A percentile compares a stretch with the other conserved stretches of the same genome.
These are phyloP conservation scores for Baccha elongata DNA, from an alignment of 2,888 invertebrate genomes.

Conservation along the genomic window DNA sequence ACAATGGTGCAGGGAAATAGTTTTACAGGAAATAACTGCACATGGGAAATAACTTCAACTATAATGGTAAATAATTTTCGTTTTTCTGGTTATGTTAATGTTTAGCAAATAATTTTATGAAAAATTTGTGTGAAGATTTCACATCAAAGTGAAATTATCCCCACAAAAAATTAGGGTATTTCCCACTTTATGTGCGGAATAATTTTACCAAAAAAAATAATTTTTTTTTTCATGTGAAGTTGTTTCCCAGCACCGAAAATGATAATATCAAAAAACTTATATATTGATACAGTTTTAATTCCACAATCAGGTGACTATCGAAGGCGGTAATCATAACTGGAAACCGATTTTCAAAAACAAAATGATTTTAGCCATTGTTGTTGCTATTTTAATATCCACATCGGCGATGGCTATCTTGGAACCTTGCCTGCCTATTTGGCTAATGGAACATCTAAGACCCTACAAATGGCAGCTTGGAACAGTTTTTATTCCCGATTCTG, in stretches of 20 bases:
- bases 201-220: too few relatives aligned
- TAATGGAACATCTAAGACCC: conserved; percentile 83
- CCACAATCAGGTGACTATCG: conserved; percentile 69
- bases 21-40: too few relatives aligned
- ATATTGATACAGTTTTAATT: background rate
- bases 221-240: too few relatives aligned
- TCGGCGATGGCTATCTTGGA: conserved; percentile 92
- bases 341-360: conserved; percentile 85
- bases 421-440: conserved; percentile 92
- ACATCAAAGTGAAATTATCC: too few relatives aligned
- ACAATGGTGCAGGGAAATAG: too few relatives aligned
- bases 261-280: background rate
- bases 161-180: too few relatives aligned
- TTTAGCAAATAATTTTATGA: too few relatives aligned
- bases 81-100: too few relatives aligned
- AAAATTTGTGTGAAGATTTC: too few relatives aligned
- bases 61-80: too few relatives aligned
- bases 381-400: conserved; percentile 90
- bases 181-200: too few relatives aligned
- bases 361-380: conserved; percentile 85
- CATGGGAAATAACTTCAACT: too few relatives aligned
- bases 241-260: background rate
- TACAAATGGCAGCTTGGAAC: conserved; percentile 89
- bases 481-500: conserved; percentile 92
- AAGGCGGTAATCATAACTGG: conserved; percentile 82